Conservation (phyloP, 2,113 vertebrate genomes). For the Halcyon malimbica region DNA sequence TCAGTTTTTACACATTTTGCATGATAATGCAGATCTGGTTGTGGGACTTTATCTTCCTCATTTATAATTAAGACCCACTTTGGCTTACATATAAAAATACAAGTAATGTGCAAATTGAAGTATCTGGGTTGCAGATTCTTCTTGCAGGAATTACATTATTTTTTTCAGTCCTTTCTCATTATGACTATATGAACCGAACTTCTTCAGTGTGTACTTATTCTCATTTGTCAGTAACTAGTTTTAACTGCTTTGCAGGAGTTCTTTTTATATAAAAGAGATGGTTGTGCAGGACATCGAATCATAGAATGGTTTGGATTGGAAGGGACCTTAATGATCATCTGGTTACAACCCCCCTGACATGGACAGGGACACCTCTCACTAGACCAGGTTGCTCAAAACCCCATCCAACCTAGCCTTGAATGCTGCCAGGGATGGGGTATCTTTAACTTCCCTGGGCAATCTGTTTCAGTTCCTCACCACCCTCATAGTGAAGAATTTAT, state of each 20-base stretch:
- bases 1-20: not conserved
- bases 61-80: conserved; percentile 13
- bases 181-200: not conserved
- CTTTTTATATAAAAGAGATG: not conserved
- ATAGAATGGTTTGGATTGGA: too few species aligned
- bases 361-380: too few species aligned
- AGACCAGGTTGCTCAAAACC: too few species aligned
- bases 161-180: not conserved
- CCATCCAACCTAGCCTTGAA: too few species aligned
- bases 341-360: too few species aligned
- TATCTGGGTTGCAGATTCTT: not conserved
- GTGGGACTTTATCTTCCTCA: not conserved
- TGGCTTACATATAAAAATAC: conserved; percentile 13
- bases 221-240: not conserved
- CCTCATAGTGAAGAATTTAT: too few species aligned
- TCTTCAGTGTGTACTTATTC: not conserved
- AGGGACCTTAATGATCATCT: too few species aligned
- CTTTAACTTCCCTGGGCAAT: too few species aligned
- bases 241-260: not conserved
- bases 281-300: not conserved
- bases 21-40: not conserved
- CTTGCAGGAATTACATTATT: not conserved
- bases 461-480: too few species aligned
- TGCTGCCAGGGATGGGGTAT: too few species aligned
- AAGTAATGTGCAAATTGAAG: not conserved